Conservation (phyloP, 2,888 invertebrate genomes). For the Melanostoma scalare region DNA sequence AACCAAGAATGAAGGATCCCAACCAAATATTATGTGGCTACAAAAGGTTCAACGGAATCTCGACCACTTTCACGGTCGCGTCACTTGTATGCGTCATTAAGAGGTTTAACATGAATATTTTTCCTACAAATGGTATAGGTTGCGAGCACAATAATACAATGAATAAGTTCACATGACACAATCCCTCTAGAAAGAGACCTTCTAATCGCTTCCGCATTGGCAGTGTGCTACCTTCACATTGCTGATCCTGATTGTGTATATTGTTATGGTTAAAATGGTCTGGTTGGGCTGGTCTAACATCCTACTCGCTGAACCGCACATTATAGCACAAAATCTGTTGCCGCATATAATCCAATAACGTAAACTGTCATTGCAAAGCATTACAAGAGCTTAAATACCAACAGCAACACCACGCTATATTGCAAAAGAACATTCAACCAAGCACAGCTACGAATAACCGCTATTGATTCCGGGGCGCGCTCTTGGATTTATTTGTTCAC, state of each 20-base stretch:
- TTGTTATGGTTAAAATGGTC: constrained; percentile 30
- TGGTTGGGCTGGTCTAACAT: constrained; percentile 20
- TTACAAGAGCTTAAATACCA: constrained; percentile 65
- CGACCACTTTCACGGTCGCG: constrained; percentile 34
- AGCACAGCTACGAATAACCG: constrained; percentile 14
- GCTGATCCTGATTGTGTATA: constrained; percentile 19
- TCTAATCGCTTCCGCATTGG: constrained; percentile 48
- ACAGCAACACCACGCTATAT: constrained; percentile 25
- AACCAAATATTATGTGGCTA: neutral
- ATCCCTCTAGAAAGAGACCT: constrained; percentile 13
- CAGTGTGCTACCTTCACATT: constrained; percentile 25
- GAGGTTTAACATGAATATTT: constrained; percentile 41
- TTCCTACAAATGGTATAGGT: constrained; percentile 9
- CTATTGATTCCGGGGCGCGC: constrained; percentile 60
- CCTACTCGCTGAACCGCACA: constrained; percentile 50
- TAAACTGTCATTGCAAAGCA: constrained; percentile 70
- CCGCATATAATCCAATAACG: constrained; percentile 70
- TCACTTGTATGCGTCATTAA: constrained; percentile 47
- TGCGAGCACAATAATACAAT: constrained; percentile 10
- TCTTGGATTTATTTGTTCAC: constrained; percentile 66
- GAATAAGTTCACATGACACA: constrained; percentile 34
- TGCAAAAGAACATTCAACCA: constrained; percentile 26
- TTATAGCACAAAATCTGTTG: constrained; percentile 66
- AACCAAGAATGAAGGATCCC: too few species aligned
- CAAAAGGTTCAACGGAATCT: constrained; percentile 30